phyloP scores from a whole-genome alignment of 1,140 invertebrate genomes.

The Archegozetes longisetosus region DNA sequence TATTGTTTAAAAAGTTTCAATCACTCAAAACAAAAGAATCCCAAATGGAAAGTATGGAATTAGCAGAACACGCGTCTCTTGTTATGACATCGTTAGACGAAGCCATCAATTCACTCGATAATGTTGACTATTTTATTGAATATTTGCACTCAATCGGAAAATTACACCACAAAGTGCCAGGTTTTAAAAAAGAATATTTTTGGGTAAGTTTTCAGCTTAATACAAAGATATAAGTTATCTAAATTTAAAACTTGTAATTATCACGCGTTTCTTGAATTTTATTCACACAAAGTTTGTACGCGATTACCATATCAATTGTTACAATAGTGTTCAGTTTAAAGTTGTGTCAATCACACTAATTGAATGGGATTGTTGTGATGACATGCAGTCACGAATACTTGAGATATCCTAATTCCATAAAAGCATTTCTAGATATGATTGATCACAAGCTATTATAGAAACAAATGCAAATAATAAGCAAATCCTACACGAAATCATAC shows the following conservation, averaged over 20 bases:
- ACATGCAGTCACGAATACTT: no score
- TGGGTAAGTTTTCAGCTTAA: no score
- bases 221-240: no score
- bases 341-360: no score
- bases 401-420: no score
- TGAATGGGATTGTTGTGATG: no score
- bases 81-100: conserved; percentile 69
- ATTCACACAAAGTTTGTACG: neutral
- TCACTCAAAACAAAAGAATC: conserved; percentile 58
- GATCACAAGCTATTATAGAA: no score
- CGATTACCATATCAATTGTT: neutral
- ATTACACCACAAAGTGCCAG: conserved; percentile 60
- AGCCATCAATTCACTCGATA: conserved; percentile 64
- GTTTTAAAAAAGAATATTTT: conserved; percentile 68
- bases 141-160: conserved; percentile 64
- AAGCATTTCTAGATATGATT: no score
- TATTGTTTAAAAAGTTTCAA: conserved; percentile 62
- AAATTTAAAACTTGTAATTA: no score
- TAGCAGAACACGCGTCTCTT: conserved; percentile 66
- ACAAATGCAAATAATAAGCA: no score
- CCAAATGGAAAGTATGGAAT: conserved; percentile 56
- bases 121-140: conserved; percentile 62
- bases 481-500: no score
- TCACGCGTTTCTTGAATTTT: no score
- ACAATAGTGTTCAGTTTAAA: neutral